Percentiles rank a stretch among this genome's conserved stretches.
Conservation (phyloP, 2,888 invertebrate species). For the Dryococelus australis region DNA sequence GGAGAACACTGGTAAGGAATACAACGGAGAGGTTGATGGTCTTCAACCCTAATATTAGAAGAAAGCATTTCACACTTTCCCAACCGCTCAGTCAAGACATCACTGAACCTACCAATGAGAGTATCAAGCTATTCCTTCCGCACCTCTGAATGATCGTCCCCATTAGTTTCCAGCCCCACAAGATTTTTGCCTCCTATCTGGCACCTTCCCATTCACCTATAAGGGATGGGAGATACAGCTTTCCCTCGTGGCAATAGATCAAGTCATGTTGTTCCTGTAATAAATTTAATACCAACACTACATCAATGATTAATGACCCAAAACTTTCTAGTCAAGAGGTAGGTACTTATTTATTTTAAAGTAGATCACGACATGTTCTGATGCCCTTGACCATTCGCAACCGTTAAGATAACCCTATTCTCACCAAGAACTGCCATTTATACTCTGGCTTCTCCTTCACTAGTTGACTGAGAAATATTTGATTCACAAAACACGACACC, state of each 20-base stretch:
- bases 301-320: background rate
- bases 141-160: too few species aligned
- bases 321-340: background rate
- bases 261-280: background rate
- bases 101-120: too few species aligned
- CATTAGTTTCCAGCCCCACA: background rate
- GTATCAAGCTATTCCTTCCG: too few species aligned
- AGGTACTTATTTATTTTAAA: background rate
- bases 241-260: too few species aligned
- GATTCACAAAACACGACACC: too few species aligned
- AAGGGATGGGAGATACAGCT: background rate
- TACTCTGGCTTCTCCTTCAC: too few species aligned
- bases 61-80: background rate
- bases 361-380: background rate
- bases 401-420: background rate
- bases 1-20: background rate
- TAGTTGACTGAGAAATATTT: too few species aligned
- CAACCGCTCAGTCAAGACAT: too few species aligned
- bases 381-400: background rate
- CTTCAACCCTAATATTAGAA: background rate
- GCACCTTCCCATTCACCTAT: background rate
- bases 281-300: background rate
- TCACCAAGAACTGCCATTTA: too few species aligned
- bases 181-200: too few species aligned
- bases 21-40: background rate